phyloP scores from a whole-genome alignment of 2,888 invertebrate genomes.

The Rambutsinella grinnellia region DNA sequence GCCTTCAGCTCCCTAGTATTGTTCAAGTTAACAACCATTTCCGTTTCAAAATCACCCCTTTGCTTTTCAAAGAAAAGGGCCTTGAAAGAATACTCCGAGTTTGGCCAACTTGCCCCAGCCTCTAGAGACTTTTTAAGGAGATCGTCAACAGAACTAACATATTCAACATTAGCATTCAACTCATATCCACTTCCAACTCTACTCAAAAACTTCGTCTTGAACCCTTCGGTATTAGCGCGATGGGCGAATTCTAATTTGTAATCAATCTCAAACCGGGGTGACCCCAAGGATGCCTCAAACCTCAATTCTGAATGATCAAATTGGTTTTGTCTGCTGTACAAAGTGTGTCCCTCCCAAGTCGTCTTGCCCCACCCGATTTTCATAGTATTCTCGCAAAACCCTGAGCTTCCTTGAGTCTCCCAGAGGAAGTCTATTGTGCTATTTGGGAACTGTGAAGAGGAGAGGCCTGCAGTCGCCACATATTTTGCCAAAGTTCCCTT shows the following conservation, averaged over 20 bases:
- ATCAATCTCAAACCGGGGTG: constrained; percentile 65
- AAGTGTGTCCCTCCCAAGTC: constrained; percentile 66
- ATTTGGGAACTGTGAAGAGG: constrained; percentile 64
- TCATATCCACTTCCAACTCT: constrained; percentile 46
- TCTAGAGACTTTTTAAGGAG: constrained; percentile 53
- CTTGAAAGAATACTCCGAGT: constrained; percentile 50
- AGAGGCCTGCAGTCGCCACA: constrained; percentile 52
- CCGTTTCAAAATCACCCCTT: constrained; percentile 61
- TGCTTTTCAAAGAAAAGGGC: constrained; percentile 57
- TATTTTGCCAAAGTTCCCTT: constrained; percentile 65
- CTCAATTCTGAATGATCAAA: constrained; percentile 62
- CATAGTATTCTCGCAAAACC: constrained; percentile 67
- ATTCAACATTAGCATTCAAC: constrained; percentile 58
- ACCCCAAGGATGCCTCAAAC: constrained; percentile 61
- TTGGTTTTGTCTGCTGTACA: constrained; percentile 65
- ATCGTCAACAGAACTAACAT: constrained; percentile 36
- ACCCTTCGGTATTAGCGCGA: constrained; percentile 36
- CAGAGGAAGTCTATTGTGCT: constrained; percentile 66
- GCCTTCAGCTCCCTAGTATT: constrained; percentile 60
- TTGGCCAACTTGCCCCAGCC: constrained; percentile 59
- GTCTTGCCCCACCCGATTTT: constrained; percentile 65
- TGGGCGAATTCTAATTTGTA: constrained; percentile 62
- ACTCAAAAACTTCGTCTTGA: constrained; percentile 54
- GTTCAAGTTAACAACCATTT: constrained; percentile 58
- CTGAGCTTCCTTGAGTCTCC: constrained; percentile 66